Base-by-base conservation (phyloP, 2,797 vertebrate genomes). In the Sebastes steindachneri region DNA sequence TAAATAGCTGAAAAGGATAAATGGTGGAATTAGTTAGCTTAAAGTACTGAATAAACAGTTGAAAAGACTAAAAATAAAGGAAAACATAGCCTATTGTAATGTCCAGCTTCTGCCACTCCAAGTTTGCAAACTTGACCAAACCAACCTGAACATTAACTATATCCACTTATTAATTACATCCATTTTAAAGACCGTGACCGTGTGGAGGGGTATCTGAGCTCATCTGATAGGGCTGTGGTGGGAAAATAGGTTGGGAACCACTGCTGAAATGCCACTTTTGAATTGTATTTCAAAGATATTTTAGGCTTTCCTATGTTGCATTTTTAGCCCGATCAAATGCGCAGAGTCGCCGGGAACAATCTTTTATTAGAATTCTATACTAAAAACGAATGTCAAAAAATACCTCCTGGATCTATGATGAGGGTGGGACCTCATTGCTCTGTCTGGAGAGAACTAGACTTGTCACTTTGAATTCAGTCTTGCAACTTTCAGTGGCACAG, bases 391-490 rank as follows among this genome's bases (percentile, higher is more conserved):
- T 45, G 75, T 84, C 59, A 82, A 73, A 90, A 86, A 83, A 88
- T 59, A 68, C 75, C 67, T 88, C 80, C 79, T 76, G 80, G 86
- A 78, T 83, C 74, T 83, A 15, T 80, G 87, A 90, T 82, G 89
- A 91, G 85, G 91, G 87, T 91, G 91, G 87, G 92, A 93, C 87
- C 88, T 83, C 75, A 54, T 88, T 79, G 89, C 86, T 86, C 84
- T 85, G 90, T 92, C 90, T 90, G 92, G 84, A 93, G 92, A 90
- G 83, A 89, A 93, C 87, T 85, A 88, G 92, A 93, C 89, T 91
- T 93, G 92, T 92, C 94, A 93, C 93, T 95, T 95, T 92, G 85
- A 92, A 94, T 94, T 93, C 87, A 93, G 94, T 93, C 91, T 93
- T 92, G 88, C 93, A 94, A 94, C 89, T 95, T 93, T 90, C 90